phyloP scores from a whole-genome alignment of 2,113 vertebrate species.

The Sinosuthora webbiana region DNA sequence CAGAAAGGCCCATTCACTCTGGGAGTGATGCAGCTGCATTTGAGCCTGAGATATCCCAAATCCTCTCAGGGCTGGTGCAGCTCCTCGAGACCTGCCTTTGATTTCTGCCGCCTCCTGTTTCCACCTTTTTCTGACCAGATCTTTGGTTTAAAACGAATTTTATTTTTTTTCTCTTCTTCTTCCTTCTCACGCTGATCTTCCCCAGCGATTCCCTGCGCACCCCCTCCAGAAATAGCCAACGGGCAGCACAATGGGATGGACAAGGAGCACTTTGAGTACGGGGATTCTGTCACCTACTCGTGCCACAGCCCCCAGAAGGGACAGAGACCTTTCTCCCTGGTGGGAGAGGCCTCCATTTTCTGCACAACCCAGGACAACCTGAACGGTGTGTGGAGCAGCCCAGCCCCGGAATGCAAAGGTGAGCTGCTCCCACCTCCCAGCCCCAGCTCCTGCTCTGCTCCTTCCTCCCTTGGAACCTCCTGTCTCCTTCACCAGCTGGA shows the following conservation, averaged over 20 bases:
- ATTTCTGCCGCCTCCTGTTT: neutral
- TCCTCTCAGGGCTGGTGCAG: neutral
- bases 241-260: neutral
- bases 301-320: neutral
- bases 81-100: neutral
- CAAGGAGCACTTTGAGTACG: neutral
- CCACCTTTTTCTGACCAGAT: neutral
- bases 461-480: neutral
- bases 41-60: neutral
- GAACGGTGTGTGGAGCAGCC: slow-evolving; percentile 9
- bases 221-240: neutral
- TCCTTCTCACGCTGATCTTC: too few relatives aligned
- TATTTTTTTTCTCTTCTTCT: neutral
- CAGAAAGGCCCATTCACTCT: neutral
- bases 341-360: slow-evolving; percentile 48
- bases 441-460: neutral
- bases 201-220: neutral
- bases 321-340: neutral
- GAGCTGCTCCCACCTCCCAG: neutral
- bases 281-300: neutral
- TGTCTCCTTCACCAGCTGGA: neutral
- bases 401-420: slow-evolving; percentile 45
- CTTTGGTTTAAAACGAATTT: accelerated
- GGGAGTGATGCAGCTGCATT: neutral
- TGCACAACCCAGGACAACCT: neutral